Conservation (phyloP, 30 jellyfish, hydroid and myxozoan genomes). For the Sanderia malayensis region DNA sequence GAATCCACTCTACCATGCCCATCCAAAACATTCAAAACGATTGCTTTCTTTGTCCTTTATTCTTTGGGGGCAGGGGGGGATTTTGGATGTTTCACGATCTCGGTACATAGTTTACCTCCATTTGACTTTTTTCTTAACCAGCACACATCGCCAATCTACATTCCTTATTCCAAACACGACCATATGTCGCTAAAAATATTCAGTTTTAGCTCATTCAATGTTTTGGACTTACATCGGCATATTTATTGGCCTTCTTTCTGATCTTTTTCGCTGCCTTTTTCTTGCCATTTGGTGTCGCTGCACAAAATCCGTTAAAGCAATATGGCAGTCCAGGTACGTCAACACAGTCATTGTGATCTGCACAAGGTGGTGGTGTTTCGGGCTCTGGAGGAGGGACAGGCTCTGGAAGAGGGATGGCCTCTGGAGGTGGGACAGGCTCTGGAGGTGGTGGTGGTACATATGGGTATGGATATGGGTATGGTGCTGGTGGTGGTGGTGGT, state of each 20-base stretch:
- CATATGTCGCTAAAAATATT: no score
- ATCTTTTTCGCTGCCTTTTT: not conserved
- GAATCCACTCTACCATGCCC: no score
- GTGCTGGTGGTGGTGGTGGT: slow-evolving; percentile 26
- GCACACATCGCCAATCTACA: no score
- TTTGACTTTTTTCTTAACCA: no score
- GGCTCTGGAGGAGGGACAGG: slow-evolving; percentile 19
- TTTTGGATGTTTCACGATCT: no score
- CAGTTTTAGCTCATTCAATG: no score
- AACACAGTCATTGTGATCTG: not conserved
- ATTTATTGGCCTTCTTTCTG: not conserved
- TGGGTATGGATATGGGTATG: slow-evolving; percentile 16
- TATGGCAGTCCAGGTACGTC: not conserved
- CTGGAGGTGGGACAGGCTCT: slow-evolving; percentile 8
- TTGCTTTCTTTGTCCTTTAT: no score
- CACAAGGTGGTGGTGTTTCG: slow-evolving; percentile 1
- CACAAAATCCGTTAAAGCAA: not conserved
- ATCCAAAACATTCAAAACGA: no score
- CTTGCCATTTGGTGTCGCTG: slow-evolving; percentile 5
- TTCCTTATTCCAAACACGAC: no score
- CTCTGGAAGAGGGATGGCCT: slow-evolving; percentile 1
- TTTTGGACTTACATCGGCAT: not conserved
- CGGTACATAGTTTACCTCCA: no score
- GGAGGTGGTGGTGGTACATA: slow-evolving; percentile 15
- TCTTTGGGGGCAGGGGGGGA: no score